Evolutionary conservation across 1,140 invertebrate species (phyloP), one percentile per base, ranked within the genome.

Genomic region (Eulimnadia texana): DNA sequence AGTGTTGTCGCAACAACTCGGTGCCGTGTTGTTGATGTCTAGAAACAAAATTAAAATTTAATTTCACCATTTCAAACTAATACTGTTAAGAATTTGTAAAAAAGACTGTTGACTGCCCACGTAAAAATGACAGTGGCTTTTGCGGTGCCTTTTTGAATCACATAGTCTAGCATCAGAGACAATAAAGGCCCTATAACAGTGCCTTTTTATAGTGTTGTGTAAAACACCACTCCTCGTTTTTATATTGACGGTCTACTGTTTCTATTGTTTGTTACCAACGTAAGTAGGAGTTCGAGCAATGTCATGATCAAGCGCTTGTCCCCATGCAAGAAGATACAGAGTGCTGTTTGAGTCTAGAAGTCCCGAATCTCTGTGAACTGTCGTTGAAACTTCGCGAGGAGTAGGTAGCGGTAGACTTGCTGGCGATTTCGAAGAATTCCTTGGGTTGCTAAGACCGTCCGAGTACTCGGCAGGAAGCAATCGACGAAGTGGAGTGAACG

Each of bases 241-340:
- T n/a, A n/a, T n/a, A n/a, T n/a, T n/a, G n/a, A n/a, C n/a, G n/a
- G n/a, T n/a, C n/a, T n/a, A n/a, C n/a, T 42, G 16, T 42, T 16
- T 9, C 6, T 9, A 42, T 16, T 42, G 16, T 42, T 16, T 9
- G 6, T 42, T 42, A 42, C 33, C 33, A 42, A 42, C 33, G 33
- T 56, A 61, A 58, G 22, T 2, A 3, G 60, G 60, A n/a, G 60
- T 61, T 11, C 10, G 28, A 20, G 51, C 54, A 9, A 61, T 22
- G 29, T 61, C 60, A 69, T 99, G 96, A 72, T 98, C 95, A 10
- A 98, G 68, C 76, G 97, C 98, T 72, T 98, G 95, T 1, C 95
- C 95, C 95, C 95, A 98, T 29, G 51, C 50, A 28, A 56, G 51
- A 6, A 52, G 19, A 27, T 52, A 61, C 50, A 61, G 42, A 10